Evolutionary conservation across 2,113 vertebrate species (phyloP), one percentile per base, ranked within the genome.

Genomic region (Galeopterus variegatus): DNA sequence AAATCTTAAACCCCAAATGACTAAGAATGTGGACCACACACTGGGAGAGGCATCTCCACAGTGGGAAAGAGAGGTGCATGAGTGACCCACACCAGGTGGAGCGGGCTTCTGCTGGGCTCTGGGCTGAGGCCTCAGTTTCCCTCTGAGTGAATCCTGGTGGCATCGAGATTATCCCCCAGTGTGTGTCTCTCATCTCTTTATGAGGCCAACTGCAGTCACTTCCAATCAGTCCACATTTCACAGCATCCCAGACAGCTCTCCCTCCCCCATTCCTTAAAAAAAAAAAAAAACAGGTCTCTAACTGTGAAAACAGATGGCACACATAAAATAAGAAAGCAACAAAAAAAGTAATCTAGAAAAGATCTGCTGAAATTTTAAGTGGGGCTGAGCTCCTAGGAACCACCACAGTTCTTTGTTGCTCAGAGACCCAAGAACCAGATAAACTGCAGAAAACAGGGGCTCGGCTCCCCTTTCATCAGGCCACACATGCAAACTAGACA

Each of bases 291-390:
- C 36, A 52, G 80, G 75, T 18, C 82, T 86, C 67, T 73, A 33
- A 81, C 88, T 86, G 0, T 62, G 60, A 90, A 88, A 76, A 76
- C 85, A 92, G 52, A 81, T 52, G 81, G 65, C 87, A 62, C 33
- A 62, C 2, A 3, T 14, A 36, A 85, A 87, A 36, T 31, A 26
- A 36, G 31, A 83, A 82, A 73, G 62, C 64, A 75, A 69, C 21
- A 73, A 56, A 52, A 58, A 52, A 36, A 69, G n/a, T 12, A 12
- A 87, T 31, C 65, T 36, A n/a, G 87, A 36, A 82, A 19, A 28
- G 36, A 62, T 48, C 1, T 33, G 58, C 81, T 31, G 70, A 56
- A 82, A 28, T n/a, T 58, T 36, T 6, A 54, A 41, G 77, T 33
- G 33, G 28, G 41, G 84, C 2, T 52, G n/a, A 86, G 54, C 21